phyloP scores from a whole-genome alignment of 2,888 invertebrate genomes.

The Stratiomys singularior region DNA sequence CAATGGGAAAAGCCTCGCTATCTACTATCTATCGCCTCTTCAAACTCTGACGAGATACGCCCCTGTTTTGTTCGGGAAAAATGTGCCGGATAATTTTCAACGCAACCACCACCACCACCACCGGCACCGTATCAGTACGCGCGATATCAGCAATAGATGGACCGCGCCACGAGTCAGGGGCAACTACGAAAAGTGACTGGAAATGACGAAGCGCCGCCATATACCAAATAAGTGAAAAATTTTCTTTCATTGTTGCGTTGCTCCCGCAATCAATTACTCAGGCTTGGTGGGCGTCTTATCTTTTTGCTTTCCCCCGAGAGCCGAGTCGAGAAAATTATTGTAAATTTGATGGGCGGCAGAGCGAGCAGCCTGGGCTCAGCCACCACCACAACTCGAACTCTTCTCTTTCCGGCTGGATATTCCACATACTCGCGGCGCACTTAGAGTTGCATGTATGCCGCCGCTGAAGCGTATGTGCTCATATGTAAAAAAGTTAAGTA shows the following conservation, averaged over 20 bases:
- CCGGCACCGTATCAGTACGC: slow-evolving; percentile 16
- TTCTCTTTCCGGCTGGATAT: slow-evolving; percentile 18
- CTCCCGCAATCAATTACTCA: slow-evolving; percentile 49
- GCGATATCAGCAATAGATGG: slow-evolving; percentile 28
- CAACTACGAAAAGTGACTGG: slow-evolving; percentile 38
- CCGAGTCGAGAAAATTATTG: background rate
- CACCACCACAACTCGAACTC: background rate
- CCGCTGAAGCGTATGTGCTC: background rate
- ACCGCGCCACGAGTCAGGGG: slow-evolving; percentile 23
- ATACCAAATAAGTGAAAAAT: slow-evolving; percentile 33
- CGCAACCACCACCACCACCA: slow-evolving; percentile 1
- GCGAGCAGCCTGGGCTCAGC: no score
- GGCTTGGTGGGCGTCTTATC: slow-evolving; percentile 51
- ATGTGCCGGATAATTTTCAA: slow-evolving; percentile 22
- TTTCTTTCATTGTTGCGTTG: slow-evolving; percentile 45
- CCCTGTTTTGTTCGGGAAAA: slow-evolving; percentile 23
- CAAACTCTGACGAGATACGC: slow-evolving; percentile 33
- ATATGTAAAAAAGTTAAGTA: slow-evolving; percentile 9
- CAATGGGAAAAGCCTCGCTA: background rate
- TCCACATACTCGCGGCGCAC: background rate
- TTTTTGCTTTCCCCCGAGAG: slow-evolving; percentile 27
- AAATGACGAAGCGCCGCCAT: slow-evolving; percentile 43
- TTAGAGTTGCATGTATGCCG: background rate
- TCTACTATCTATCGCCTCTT: slow-evolving; percentile 8
- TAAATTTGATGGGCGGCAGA: slow-evolving; percentile 42